These are phyloP conservation scores for Drosophila diplacantha DNA, from an alignment of 2,888 invertebrate genomes.

Conservation along the genomic window DNA sequence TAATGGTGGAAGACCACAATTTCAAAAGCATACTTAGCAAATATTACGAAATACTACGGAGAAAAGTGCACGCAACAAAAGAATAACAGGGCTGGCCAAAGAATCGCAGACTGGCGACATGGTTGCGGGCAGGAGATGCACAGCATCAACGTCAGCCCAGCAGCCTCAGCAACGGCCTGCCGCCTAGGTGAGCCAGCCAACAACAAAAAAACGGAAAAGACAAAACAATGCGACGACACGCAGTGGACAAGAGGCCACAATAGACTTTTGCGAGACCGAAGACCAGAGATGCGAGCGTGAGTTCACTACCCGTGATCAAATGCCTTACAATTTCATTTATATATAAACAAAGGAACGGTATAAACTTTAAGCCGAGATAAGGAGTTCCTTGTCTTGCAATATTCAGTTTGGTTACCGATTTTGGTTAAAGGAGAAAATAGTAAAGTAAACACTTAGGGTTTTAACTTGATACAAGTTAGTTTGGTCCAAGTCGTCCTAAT, in stretches of 20 bases:
- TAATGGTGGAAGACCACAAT: conserved; percentile 73
- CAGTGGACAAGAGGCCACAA: conserved; percentile 51
- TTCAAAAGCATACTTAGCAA: conserved; percentile 70
- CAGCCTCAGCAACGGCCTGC: conserved; percentile 20
- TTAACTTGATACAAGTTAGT: no score
- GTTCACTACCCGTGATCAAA: conserved; percentile 2
- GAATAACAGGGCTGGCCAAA: conserved; percentile 48
- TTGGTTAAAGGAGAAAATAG: no score
- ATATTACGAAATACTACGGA: conserved; percentile 68
- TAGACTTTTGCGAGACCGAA: conserved; percentile 27
- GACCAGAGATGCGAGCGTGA: conserved; percentile 41
- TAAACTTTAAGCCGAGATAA: not conserved
- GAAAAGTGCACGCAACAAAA: conserved; percentile 71
- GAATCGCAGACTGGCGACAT: conserved; percentile 25
- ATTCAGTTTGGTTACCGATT: not conserved
- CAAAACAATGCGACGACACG: conserved; percentile 63
- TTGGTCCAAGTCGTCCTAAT: no score
- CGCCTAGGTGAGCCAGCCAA: conserved; percentile 61
- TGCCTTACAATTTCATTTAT: no score
- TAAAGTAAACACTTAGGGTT: no score
- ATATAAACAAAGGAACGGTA: no score
- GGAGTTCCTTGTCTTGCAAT: not conserved
- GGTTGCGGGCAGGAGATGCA: conserved; percentile 30
- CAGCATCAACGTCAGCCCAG: conserved; percentile 19
- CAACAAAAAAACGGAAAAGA: conserved; percentile 45